Percentiles rank a stretch among this genome's conserved stretches.
These are phyloP conservation scores for Meda fulgida DNA, from an alignment of 2,797 vertebrate genomes.

Conservation along the genomic window DNA sequence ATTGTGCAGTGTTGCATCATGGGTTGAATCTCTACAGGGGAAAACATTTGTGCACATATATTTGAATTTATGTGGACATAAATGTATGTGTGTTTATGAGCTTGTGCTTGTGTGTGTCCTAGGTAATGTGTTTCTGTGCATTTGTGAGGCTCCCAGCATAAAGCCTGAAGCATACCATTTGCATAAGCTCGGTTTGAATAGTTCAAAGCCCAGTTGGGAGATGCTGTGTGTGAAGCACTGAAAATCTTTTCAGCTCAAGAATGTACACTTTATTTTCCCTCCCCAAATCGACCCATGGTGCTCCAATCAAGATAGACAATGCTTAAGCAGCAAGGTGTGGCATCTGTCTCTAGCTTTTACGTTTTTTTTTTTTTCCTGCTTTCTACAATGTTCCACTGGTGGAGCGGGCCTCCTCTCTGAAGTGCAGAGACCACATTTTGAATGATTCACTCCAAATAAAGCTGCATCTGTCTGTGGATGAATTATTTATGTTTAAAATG, in stretches of 20 bases:
- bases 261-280: slow-evolving; percentile 12
- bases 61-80: slow-evolving; percentile 40
- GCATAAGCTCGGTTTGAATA: slow-evolving; percentile 48
- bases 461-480: slow-evolving; percentile 73
- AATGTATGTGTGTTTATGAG: slow-evolving; percentile 44
- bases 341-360: not conserved
- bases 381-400: slow-evolving; percentile 6
- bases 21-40: not conserved
- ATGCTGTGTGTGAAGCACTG: slow-evolving; percentile 10
- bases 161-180: slow-evolving; percentile 42
- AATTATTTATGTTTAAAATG: slow-evolving; percentile 79
- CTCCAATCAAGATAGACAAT: not conserved
- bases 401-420: not conserved
- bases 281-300: slow-evolving; percentile 8
- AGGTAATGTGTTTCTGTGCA: slow-evolving; percentile 27
- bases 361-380: not conserved
- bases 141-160: slow-evolving; percentile 43
- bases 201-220: slow-evolving; percentile 39
- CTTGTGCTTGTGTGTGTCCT: slow-evolving; percentile 11
- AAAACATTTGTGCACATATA: slow-evolving; percentile 21
- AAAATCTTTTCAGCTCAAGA: slow-evolving; percentile 22
- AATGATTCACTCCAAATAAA: slow-evolving; percentile 81
- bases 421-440: slow-evolving; percentile 58
- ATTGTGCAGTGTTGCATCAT: slow-evolving; percentile 36
- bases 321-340: slow-evolving; percentile 4